Base-by-base conservation (phyloP, 2,797 vertebrate species). In the Euthynnus affinis region DNA sequence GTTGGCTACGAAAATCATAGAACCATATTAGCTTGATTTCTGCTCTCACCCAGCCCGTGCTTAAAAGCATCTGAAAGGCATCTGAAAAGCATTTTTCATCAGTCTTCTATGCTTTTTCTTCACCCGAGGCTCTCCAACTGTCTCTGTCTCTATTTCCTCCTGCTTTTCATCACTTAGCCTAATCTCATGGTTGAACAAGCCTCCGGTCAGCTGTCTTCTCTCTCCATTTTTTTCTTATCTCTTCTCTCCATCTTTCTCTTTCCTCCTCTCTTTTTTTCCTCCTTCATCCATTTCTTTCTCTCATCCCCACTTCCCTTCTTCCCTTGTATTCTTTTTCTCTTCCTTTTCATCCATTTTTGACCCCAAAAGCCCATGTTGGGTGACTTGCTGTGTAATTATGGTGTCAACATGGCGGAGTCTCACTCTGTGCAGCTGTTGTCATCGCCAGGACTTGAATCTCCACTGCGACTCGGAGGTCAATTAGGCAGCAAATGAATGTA, bases 401-500 rank as follows among this genome's bases (percentile, higher is more conserved):
- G 29, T 67, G 82, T 86, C 77, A 78, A 69, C 62, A 74, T 68
- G 73, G 51, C 34, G 34, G 63, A 69, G 65, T 55, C 70, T 68
- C 64, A 62, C 84, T 59, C 62, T 48, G 76, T 86, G 82, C 88
- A 92, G 88, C 84, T 90, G 89, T 83, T 84, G 72, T 76, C 62
- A 55, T 81, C 87, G 55, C 80, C 85, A 71, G 70, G 59, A 78
- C 82, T 82, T 58, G 81, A 90, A 89, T 93, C 83, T 92, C 86
- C 80, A 72, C 74, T 72, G 83, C 55, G 83, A 85, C 89, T 91
- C 83, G 52, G 70, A 83, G 89, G 85, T 91, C 93, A 91, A 89
- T 93, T 89, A 93, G 78, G 89, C 91, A 88, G 87, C 81, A 90
- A 91, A 91, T 83, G 83, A 88, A 87, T 89, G 80, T 78, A 86